phyloP scores from a whole-genome alignment of 1,140 invertebrate genomes.

The Reticulitermes speratus region DNA sequence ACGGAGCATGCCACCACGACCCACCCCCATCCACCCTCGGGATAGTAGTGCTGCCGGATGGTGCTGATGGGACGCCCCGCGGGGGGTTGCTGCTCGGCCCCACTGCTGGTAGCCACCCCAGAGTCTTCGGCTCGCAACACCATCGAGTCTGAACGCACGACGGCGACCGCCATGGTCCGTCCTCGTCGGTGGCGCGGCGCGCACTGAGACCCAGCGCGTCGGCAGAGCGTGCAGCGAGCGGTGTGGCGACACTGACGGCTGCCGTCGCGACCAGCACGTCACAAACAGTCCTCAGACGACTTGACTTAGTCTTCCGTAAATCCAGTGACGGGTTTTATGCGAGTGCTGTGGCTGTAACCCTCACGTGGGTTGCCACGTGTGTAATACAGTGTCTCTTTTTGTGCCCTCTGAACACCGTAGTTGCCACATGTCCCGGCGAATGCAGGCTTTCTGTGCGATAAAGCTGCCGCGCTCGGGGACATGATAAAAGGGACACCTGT shows the following conservation, averaged over 20 bases:
- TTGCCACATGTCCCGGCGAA: too few relatives aligned
- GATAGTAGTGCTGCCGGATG: constrained; percentile 61
- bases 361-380: too few relatives aligned
- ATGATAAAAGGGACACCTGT: too few relatives aligned
- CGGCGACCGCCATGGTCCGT: not conserved
- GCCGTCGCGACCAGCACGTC: not conserved
- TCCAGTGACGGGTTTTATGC: too few relatives aligned
- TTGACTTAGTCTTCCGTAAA: too few relatives aligned
- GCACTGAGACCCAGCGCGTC: not conserved
- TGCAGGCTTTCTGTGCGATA: too few relatives aligned
- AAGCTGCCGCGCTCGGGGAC: too few relatives aligned
- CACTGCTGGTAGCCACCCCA: constrained; percentile 43
- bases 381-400: too few relatives aligned
- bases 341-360: too few relatives aligned
- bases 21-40: constrained; percentile 69
- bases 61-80: constrained; percentile 39
- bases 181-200: not conserved
- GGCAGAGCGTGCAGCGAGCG: not conserved
- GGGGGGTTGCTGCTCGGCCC: constrained; percentile 38
- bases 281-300: too few relatives aligned
- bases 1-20: constrained; percentile 55
- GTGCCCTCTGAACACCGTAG: too few relatives aligned
- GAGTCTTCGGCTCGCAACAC: constrained; percentile 41
- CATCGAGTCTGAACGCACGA: constrained; percentile 26
- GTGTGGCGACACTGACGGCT: too few relatives aligned